phyloP scores from a whole-genome alignment of 2,113 vertebrate genomes.

The Centropus unirufus region DNA sequence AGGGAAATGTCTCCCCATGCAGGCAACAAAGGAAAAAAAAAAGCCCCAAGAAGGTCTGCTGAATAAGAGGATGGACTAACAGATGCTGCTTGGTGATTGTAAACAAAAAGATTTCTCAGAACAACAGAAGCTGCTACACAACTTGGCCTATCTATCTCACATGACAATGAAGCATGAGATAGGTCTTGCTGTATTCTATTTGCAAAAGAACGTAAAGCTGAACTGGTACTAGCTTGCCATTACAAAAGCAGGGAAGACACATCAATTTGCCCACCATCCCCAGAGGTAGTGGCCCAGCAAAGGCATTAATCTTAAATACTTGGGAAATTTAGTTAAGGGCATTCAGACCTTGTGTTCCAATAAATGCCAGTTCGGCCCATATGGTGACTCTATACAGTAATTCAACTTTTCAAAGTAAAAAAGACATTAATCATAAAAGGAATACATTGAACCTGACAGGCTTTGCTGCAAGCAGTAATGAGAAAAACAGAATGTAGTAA shows the following conservation, averaged over 20 bases:
- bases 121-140: not conserved
- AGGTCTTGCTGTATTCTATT: not conserved
- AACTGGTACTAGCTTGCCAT: not conserved
- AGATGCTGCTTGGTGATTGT: not conserved
- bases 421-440: not conserved
- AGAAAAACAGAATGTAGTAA: not conserved
- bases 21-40: not conserved
- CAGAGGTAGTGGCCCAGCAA: not conserved
- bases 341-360: not conserved
- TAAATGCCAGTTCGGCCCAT: not conserved
- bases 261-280: not conserved
- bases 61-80: not conserved
- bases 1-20: not conserved
- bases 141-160: not conserved
- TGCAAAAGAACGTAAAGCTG: not conserved
- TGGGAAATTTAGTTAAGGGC: not conserved
- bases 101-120: not conserved
- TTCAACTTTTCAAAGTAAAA: not conserved
- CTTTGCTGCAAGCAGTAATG: not conserved
- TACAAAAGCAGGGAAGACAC: not conserved
- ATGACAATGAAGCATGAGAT: fast-evolving
- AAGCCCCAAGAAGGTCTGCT: not conserved
- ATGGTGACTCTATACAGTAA: not conserved
- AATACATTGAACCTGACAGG: not conserved
- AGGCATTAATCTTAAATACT: not conserved